Conservation (phyloP, 2,113 vertebrate species). For the Anguilla rostrata region DNA sequence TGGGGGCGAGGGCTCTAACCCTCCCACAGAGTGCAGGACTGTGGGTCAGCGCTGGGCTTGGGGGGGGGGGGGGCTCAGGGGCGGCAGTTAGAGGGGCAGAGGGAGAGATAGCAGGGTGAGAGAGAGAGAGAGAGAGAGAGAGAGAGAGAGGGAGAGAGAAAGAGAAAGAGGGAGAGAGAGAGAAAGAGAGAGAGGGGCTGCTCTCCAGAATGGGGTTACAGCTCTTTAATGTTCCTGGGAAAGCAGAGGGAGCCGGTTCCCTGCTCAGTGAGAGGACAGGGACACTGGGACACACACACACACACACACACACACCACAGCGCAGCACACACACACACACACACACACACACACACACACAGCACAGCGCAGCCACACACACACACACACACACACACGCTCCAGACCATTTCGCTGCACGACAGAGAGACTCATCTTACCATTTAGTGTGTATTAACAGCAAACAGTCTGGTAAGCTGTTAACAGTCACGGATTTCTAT, state of each 20-base stretch:
- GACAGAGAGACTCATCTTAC: too few species aligned
- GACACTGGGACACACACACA: conserved; percentile 39
- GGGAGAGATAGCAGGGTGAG: too few species aligned
- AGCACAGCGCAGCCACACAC: background rate
- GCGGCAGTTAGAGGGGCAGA: conserved; percentile 35
- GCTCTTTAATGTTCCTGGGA: conserved; percentile 22
- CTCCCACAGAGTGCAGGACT: conserved; percentile 32
- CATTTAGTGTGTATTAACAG: too few species aligned
- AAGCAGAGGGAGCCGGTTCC: background rate
- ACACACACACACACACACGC: too few species aligned
- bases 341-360: background rate
- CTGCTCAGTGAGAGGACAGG: conserved; percentile 26
- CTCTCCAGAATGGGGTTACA: background rate
- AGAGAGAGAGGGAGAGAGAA: background rate
- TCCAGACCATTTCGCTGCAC: too few species aligned
- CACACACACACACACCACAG: too few species aligned
- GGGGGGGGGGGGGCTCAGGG: too few species aligned
- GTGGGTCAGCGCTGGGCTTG: conserved; percentile 16
- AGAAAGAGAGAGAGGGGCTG: conserved; percentile 39
- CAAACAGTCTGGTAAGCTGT: too few species aligned
- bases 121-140: too few species aligned
- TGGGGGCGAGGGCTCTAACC: conserved; percentile 43
- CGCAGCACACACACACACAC: too few species aligned
- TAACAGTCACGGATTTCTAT: too few species aligned
- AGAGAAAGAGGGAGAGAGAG: conserved; percentile 16